Percentiles rank a stretch among this genome's conserved stretches.
phyloP scores from a whole-genome alignment of 2,888 invertebrate genomes.

The Coenonympha glycerion region DNA sequence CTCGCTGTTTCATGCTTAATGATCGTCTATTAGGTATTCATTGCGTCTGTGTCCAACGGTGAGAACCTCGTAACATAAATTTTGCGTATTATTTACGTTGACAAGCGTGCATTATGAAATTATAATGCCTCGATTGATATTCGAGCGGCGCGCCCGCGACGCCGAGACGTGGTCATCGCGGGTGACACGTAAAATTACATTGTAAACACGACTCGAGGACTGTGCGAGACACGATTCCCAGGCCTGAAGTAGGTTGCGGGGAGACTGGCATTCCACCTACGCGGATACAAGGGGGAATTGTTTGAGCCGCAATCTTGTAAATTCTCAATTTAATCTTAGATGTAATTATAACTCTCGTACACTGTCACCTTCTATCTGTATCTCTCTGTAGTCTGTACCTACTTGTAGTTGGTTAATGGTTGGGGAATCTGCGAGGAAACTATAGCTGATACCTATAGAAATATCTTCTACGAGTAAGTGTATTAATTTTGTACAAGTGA shows the following conservation, averaged over 20 bases:
- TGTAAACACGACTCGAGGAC: slow-evolving; percentile 30
- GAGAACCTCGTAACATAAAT: slow-evolving; percentile 76
- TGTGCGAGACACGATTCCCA: slow-evolving; percentile 29
- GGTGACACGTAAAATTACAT: slow-evolving; percentile 41
- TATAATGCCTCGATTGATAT: slow-evolving; percentile 69
- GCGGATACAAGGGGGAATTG: slow-evolving; percentile 24
- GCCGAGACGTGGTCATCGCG: slow-evolving; percentile 51
- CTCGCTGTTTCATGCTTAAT: slow-evolving; percentile 46
- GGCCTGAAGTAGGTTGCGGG: slow-evolving; percentile 29
- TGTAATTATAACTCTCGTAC: slow-evolving; percentile 14
- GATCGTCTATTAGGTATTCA: slow-evolving; percentile 65
- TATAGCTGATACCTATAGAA: slow-evolving; percentile 19
- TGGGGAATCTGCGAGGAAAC: slow-evolving; percentile 8
- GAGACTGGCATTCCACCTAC: slow-evolving; percentile 23
- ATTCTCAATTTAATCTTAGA: slow-evolving; percentile 22
- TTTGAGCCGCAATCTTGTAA: slow-evolving; percentile 23
- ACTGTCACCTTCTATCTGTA: not conserved
- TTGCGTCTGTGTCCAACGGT: slow-evolving; percentile 58
- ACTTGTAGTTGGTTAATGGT: slow-evolving; percentile 15
- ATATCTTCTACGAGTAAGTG: slow-evolving; percentile 15
- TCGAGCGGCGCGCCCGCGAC: slow-evolving; percentile 44
- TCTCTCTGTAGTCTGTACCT: not conserved
- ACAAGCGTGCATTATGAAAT: slow-evolving; percentile 73
- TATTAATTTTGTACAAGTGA: slow-evolving; percentile 22
- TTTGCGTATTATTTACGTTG: slow-evolving; percentile 75